These are phyloP conservation scores for Digitonthophagus gazella DNA, from an alignment of 2,888 invertebrate species.

Conservation along the genomic window DNA sequence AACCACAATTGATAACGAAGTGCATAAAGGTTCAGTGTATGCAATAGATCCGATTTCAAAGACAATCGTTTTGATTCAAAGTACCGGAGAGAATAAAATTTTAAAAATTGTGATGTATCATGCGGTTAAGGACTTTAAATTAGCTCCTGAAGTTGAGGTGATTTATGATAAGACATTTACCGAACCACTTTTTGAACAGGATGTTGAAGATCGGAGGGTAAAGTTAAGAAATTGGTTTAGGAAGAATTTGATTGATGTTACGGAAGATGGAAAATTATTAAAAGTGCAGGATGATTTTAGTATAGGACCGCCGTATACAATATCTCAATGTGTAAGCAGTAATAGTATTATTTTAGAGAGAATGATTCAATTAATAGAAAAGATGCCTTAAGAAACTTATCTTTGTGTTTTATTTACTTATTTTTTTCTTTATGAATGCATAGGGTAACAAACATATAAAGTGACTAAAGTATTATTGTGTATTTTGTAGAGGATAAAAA, in stretches of 20 bases:
- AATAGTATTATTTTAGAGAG: conserved; percentile 48
- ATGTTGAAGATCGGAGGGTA: conserved; percentile 19
- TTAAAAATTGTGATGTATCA: conserved; percentile 33
- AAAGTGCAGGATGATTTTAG: conserved; percentile 45
- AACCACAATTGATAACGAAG: conserved; percentile 37
- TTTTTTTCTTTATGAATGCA: no score
- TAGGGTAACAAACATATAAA: no score
- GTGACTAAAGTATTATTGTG: no score
- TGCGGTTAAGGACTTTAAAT: conserved; percentile 39
- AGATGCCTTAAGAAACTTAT: conserved; percentile 46
- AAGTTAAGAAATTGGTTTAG: conserved; percentile 45
- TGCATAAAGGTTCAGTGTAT: conserved; percentile 40
- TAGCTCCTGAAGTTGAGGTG: conserved; percentile 33
- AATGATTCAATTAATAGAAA: conserved; percentile 44
- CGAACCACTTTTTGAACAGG: conserved; percentile 13
- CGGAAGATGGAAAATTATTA: conserved; percentile 44
- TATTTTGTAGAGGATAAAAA: no score
- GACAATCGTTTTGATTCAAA: conserved; percentile 38
- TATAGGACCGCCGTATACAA: conserved; percentile 48
- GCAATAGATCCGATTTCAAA: conserved; percentile 46
- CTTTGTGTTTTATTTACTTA: no score
- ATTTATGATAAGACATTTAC: conserved; percentile 27
- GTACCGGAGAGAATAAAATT: conserved; percentile 29
- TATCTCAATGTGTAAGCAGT: conserved; percentile 46
- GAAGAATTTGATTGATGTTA: conserved; percentile 44